Base-by-base conservation (phyloP, 2,797 vertebrate genomes). In the Silurus aristotelis region DNA sequence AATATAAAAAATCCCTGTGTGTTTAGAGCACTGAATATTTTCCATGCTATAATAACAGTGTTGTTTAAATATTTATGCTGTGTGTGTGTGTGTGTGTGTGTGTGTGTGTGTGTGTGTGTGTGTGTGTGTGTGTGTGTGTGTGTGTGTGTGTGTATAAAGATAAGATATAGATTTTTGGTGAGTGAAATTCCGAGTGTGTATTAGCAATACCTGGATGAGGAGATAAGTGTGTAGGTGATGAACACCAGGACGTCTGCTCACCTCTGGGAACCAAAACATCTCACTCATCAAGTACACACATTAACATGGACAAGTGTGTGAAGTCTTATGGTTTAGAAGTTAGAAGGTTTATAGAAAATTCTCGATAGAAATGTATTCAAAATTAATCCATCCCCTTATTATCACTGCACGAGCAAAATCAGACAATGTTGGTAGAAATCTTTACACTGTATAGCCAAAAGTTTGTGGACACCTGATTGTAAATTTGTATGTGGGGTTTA, bases 1-100 rank as follows among this genome's bases (percentile, higher is more conserved):
- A 85, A 3, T 58, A 60, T 25, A 22, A 25, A 82, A 27, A 48
- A 68, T 52, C 5, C 48, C 7, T 10, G 20, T 2, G 66, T 52
- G 48, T 2, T 81, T 68, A 84, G 84, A 60, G 63, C 46, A 6
- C 17, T 12, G 61, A 87, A 75, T 84, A 84, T 67, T 84, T 80
- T 8, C 38, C 25, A 52, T n/a, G 12, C 86, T 75, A 84, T 31
- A 84, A 38, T 71, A 10, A 48, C 20, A 9, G 12, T 64, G 48
- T 15, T 66, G 22, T 55, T 56, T 79, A 79, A 80, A 72, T 80
- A 83, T 83, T 80, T 73, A 10, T n/a, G 38, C 15, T 82, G 77
- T 66, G 70, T 80, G 27, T 70, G 14, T 84, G 10, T 68, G 56
- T 56, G 20, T n/a, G 63, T 64, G 19, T 61, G 22, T 84, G 10